A percentile compares a stretch with the other conserved stretches of the same genome.
These are phyloP conservation scores for Cossypha polioptera DNA, from an alignment of 2,797 vertebrate species.

Conservation along the genomic window DNA sequence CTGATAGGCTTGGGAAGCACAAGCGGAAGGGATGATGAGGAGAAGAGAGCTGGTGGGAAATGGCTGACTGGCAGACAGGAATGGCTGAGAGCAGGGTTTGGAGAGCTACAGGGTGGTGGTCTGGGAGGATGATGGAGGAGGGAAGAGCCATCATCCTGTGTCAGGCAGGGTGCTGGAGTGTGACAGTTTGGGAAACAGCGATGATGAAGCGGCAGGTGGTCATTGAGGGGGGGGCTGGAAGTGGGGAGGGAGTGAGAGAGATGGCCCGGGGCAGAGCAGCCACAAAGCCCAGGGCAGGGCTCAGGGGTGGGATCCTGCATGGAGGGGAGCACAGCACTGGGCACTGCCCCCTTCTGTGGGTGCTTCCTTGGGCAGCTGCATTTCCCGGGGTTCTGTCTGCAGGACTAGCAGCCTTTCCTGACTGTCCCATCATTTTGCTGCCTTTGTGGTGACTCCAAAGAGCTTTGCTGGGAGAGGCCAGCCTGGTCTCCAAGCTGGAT, in stretches of 20 bases:
- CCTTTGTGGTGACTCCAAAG: background rate
- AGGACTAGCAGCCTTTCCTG: background rate
- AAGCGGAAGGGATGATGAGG: background rate
- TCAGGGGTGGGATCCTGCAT: background rate
- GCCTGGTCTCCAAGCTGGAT: background rate
- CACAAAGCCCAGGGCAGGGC: background rate
- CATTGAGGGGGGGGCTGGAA: background rate
- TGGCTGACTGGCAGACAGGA: background rate
- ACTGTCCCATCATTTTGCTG: background rate
- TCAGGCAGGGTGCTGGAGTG: background rate
- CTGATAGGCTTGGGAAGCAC: constrained; percentile 28
- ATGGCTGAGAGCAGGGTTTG: background rate
- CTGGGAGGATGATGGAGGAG: background rate
- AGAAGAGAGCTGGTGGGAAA: background rate
- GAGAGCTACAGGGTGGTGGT: background rate
- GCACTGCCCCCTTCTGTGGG: rapidly evolving
- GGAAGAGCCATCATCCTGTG: background rate
- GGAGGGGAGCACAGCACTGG: background rate
- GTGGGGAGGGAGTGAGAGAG: background rate
- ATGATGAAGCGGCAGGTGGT: rapidly evolving
- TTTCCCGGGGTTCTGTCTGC: background rate
- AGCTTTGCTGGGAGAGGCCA: background rate
- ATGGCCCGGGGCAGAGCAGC: background rate
- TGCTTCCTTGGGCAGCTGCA: background rate
- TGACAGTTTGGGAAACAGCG: rapidly evolving